Percentiles rank a stretch among this genome's conserved stretches.
phyloP scores from a whole-genome alignment of 2,888 invertebrate species.

The Listrodromus nycthemerus region DNA sequence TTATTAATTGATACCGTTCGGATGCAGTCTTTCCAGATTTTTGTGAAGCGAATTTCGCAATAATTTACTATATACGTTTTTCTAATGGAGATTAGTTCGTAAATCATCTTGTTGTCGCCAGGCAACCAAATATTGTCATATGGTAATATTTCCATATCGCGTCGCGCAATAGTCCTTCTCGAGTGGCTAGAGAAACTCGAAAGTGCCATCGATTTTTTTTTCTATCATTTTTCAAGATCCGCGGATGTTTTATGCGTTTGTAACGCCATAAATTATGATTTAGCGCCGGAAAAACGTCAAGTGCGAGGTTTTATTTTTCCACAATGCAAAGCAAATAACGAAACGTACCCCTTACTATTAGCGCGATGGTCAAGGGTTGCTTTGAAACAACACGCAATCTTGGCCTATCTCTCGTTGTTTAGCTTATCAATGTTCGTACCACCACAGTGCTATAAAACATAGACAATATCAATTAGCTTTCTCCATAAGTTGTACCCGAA shows the following conservation, averaged over 20 bases:
- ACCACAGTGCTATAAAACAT: conserved; percentile 62
- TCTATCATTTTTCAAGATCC: neutral
- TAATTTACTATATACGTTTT: conserved; percentile 9
- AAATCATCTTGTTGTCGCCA: conserved; percentile 36
- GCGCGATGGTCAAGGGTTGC: conserved; percentile 57
- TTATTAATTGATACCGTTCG: conserved; percentile 12
- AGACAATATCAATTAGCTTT: conserved; percentile 58
- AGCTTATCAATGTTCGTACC: conserved; percentile 65
- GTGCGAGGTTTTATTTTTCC: conserved; percentile 43
- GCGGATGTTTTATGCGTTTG: neutral
- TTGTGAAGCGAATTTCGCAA: conserved; percentile 29
- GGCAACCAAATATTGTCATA: conserved; percentile 47
- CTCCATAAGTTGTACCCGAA: conserved; percentile 35
- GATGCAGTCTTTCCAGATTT: conserved; percentile 59
- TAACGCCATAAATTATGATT: conserved; percentile 29
- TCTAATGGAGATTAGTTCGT: conserved; percentile 11
- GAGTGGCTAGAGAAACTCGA: neutral
- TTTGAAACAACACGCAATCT: conserved; percentile 41
- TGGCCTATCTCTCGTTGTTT: conserved; percentile 60
- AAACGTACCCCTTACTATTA: conserved; percentile 31
- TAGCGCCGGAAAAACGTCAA: conserved; percentile 10
- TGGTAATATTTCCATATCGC: conserved; percentile 17
- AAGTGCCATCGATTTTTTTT: conserved; percentile 34
- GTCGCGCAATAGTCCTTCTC: neutral
- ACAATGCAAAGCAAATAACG: conserved; percentile 11